Conservation (phyloP, 2,797 vertebrate genomes). For the Neosilurus hyrtlii region DNA sequence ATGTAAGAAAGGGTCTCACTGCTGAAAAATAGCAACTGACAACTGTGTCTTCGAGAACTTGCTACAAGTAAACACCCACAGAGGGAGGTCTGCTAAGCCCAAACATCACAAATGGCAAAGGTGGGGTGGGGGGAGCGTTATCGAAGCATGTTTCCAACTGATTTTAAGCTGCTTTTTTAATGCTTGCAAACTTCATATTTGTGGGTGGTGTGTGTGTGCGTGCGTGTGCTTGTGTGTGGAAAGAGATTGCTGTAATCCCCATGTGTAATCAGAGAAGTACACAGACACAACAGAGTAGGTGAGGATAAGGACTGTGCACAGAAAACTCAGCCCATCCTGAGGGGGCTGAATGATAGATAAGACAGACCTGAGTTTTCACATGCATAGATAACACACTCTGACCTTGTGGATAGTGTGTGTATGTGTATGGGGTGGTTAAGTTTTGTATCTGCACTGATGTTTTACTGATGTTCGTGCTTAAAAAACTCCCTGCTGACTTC, state of each 20-base stretch:
- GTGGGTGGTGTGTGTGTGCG: conserved; percentile 6
- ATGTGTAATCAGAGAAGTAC: conserved; percentile 68
- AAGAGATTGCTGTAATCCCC: conserved; percentile 77
- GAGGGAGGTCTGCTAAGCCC: conserved; percentile 37
- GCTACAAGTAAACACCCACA: conserved; percentile 27
- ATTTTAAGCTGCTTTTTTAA: conserved; percentile 39
- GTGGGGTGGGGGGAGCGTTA: conserved; percentile 36
- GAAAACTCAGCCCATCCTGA: conserved; percentile 42
- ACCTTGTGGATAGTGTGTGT: conserved; percentile 13
- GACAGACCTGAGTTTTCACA: conserved; percentile 28
- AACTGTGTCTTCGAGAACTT: conserved; percentile 33
- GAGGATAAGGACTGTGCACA: conserved; percentile 45
- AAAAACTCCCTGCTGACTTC: conserved; percentile 14
- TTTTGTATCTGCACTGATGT: conserved; percentile 11
- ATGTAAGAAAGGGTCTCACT: conserved; percentile 2
- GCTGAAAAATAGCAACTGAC: conserved; percentile 36
- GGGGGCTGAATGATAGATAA: conserved; percentile 51
- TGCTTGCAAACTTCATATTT: conserved; percentile 30
- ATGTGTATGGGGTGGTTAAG: neutral
- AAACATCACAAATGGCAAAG: conserved; percentile 44
- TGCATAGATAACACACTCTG: conserved; percentile 23
- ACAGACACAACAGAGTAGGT: conserved; percentile 69
- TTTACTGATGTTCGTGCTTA: neutral
- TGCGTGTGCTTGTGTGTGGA: conserved; percentile 54
- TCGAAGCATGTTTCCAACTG: conserved; percentile 37